Evolutionary conservation across 2,113 vertebrate genomes (phyloP), one percentile per base, ranked within the genome.

Genomic region (Chionomys nivalis): DNA sequence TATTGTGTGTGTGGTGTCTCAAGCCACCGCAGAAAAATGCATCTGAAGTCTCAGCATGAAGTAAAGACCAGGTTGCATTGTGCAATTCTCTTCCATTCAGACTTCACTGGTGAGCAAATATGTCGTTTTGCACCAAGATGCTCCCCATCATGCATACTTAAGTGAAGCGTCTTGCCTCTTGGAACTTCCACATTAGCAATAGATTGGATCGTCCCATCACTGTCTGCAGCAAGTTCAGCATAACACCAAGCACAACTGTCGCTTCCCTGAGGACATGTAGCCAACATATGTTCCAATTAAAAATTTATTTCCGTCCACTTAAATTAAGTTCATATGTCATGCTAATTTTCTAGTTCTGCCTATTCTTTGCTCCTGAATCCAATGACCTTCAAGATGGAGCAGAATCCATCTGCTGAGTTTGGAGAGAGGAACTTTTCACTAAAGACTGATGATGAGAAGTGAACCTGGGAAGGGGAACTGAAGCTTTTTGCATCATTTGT

Each of bases 251-350:
- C 44, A 39, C 90, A 92, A 82, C 63, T 87, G 92, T 92, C 68
- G 66, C 42, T 93, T 79, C 94, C 90, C 93, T 61, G 12, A 82
- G 81, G 96, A 58, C 19, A n/a, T 87, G n/a, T 24, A 87, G 47
- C 79, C 90, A 95, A 93, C 97, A 97, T 89, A 96, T 97, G 95
- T 92, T 96, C 82, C 66, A 93, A 97, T 97, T 95, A 97, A 98
- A 97, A 82, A 93, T 98, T 97, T 86, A 98, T 77, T 88, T 92
- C 72, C 63, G 87, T 94, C 90, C 61, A 31, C 44, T 91, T 90
- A 88, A 91, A 93, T 95, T 89, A 93, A 88, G 81, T 96, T 95
- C 92, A 78, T 82, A 82, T 87, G 83, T 87, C 79, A n/a, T n/a
- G 9, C 33, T 92, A 58, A 92, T 91, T 94, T 61, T 94, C 76